These are phyloP conservation scores for Sprattus sprattus DNA, from an alignment of 2,113 vertebrate species.

Conservation along the genomic window DNA sequence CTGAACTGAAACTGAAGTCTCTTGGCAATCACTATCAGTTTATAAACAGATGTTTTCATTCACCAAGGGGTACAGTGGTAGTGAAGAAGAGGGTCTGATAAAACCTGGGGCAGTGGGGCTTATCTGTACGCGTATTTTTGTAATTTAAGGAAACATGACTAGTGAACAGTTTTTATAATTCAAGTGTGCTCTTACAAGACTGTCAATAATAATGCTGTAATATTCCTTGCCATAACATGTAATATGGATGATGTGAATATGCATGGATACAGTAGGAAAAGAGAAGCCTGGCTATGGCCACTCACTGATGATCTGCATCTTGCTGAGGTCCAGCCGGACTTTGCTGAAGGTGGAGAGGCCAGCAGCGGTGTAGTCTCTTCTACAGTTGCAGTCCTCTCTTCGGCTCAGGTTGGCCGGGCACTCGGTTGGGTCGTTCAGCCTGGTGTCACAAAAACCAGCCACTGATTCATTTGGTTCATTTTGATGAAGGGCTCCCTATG, in stretches of 20 bases:
- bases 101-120: not conserved
- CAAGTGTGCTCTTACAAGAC: too few relatives aligned
- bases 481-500: not conserved
- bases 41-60: not conserved
- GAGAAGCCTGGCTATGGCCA: not conserved
- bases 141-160: too few relatives aligned
- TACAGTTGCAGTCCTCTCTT: slow-evolving; percentile 86
- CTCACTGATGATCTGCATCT: slow-evolving; percentile 95
- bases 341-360: slow-evolving; percentile 91
- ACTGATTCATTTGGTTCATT: not conserved
- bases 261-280: not conserved
- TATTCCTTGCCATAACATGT: too few relatives aligned
- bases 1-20: not conserved
- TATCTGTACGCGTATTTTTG: not conserved
- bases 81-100: not conserved
- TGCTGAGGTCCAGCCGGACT: slow-evolving; percentile 86
- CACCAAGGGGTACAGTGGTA: not conserved
- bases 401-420: slow-evolving; percentile 89
- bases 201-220: too few relatives aligned
- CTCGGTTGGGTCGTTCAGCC: slow-evolving; percentile 90
- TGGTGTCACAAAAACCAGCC: slow-evolving; percentile 50
- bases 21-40: not conserved
- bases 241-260: too few relatives aligned
- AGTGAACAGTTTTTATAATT: too few relatives aligned
- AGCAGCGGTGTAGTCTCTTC: slow-evolving; percentile 87